These are phyloP conservation scores for Macquaria ambigua DNA, from an alignment of 2,113 vertebrate genomes.

Conservation along the genomic window DNA sequence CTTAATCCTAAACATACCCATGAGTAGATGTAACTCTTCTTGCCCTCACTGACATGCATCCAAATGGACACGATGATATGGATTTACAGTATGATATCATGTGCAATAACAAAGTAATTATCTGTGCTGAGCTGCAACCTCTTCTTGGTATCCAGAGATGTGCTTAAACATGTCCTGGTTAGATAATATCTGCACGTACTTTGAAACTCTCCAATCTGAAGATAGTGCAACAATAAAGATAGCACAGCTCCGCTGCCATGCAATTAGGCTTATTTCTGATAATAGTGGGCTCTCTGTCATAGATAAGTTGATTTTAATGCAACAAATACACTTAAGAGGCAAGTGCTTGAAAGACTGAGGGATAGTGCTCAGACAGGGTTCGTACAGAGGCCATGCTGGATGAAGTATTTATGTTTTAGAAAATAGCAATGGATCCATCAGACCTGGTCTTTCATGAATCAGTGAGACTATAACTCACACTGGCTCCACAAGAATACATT, in stretches of 20 bases:
- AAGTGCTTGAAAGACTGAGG: not conserved
- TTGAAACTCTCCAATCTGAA: constrained; percentile 70
- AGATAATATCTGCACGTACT: constrained; percentile 68
- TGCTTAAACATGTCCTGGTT: constrained; percentile 38
- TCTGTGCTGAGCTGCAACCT: constrained; percentile 13
- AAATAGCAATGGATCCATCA: constrained; percentile 24
- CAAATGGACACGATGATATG: not conserved
- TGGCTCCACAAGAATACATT: not conserved
- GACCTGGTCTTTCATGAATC: not conserved
- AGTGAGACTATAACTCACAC: not conserved
- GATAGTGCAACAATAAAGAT: constrained; percentile 76
- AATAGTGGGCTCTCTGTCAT: constrained; percentile 14
- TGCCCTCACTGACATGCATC: not conserved
- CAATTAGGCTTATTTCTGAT: constrained; percentile 58
- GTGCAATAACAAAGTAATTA: constrained; percentile 36
- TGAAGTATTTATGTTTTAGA: constrained; percentile 14
- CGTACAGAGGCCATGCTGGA: not conserved
- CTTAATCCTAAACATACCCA: not conserved
- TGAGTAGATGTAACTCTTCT: not conserved
- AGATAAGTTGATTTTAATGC: constrained; percentile 41
- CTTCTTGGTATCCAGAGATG: constrained; percentile 48
- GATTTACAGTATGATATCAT: constrained; percentile 4
- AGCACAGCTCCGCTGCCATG: constrained; percentile 38
- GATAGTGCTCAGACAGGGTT: constrained; percentile 9
- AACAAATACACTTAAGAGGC: constrained; percentile 25